phyloP scores from a whole-genome alignment of 2,888 invertebrate genomes.

The Macropis europaea region DNA sequence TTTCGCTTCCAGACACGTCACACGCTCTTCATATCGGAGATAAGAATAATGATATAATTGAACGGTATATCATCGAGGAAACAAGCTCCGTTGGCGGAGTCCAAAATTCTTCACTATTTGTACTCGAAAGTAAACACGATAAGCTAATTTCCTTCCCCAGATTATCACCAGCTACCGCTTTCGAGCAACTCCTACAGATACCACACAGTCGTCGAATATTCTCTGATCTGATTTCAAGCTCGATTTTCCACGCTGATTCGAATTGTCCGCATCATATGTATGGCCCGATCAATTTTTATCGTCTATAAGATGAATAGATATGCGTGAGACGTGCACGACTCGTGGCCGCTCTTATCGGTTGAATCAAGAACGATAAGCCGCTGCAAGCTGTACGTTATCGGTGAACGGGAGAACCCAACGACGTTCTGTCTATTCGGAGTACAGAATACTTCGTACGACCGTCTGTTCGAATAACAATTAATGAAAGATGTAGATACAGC shows the following conservation, averaged over 20 bases:
- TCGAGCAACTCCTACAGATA: no score
- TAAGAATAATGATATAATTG: constrained; percentile 38
- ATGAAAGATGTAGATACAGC: no score
- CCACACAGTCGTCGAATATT: neutral
- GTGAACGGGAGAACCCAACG: neutral
- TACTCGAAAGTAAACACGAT: constrained; percentile 15
- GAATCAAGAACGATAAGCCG: neutral
- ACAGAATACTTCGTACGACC: neutral
- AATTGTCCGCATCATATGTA: neutral
- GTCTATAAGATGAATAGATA: neutral
- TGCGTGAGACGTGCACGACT: neutral
- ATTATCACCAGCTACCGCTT: neutral
- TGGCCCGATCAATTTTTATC: neutral
- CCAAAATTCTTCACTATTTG: constrained; percentile 6
- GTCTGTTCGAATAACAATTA: neutral
- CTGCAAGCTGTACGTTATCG: neutral
- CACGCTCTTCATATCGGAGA: constrained; percentile 34
- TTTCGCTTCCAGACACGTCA: neutral
- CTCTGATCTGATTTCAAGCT: neutral
- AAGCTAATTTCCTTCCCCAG: neutral
- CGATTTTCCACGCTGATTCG: neutral
- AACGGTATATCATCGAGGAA: constrained; percentile 16
- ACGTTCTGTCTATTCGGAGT: neutral
- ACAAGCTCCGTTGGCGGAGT: neutral
- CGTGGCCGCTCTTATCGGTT: constrained; percentile 3